These are phyloP conservation scores for Aleadryas rufinucha DNA, from an alignment of 2,113 vertebrate genomes.

Conservation along the genomic window DNA sequence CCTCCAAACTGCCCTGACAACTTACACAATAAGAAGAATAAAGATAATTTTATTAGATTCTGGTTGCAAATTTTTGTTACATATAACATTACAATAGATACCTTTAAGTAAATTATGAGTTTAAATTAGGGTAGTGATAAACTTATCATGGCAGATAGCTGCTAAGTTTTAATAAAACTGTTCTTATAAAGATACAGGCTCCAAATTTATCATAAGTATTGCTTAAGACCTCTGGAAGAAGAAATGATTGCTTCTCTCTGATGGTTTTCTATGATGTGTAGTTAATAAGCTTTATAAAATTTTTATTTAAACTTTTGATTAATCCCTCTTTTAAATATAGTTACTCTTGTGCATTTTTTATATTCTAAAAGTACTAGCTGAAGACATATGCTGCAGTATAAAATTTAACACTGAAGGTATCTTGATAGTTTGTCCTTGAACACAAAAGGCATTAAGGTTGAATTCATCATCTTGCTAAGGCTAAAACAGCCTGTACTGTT, in stretches of 20 bases:
- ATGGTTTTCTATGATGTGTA: neutral
- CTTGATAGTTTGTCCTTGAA: neutral
- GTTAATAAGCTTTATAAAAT: neutral
- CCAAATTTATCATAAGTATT: neutral
- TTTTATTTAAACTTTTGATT: neutral
- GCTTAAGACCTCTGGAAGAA: neutral
- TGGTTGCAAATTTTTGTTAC: neutral
- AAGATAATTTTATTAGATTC: neutral
- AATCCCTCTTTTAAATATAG: neutral
- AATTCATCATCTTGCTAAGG: neutral
- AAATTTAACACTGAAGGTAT: neutral
- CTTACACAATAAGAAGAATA: neutral
- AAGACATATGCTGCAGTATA: neutral
- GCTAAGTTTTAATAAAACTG: neutral
- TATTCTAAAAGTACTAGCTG: neutral
- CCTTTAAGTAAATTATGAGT: neutral
- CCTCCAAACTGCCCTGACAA: neutral
- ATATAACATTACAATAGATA: neutral
- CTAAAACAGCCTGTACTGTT: neutral
- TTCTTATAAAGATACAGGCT: neutral
- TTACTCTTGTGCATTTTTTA: neutral
- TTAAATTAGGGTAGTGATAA: neutral
- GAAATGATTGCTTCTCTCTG: neutral
- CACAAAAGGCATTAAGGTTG: accelerated
- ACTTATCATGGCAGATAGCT: neutral